Base-by-base conservation (phyloP, 2,888 invertebrate species). In the Cheilosia pagana region DNA sequence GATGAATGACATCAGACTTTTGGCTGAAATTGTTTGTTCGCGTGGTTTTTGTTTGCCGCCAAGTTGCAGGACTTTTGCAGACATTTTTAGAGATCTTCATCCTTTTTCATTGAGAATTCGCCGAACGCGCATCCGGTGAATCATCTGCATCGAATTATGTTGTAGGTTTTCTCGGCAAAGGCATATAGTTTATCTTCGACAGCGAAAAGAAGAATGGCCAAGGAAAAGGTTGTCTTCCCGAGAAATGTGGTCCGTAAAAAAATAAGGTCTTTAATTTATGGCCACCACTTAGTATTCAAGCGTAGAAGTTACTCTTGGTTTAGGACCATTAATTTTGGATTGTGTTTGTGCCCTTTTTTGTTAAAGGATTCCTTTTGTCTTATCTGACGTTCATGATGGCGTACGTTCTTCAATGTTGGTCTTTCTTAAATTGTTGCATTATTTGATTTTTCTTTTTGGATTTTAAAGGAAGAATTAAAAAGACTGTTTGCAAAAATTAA, bases 1-100 rank as follows among this genome's bases (percentile, higher is more conserved):
- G 28, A 55, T 82, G 74, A 79, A 79, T 83, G 83, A 83, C 79
- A 83, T 83, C 83, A 83, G 74, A 59, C 57, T 68, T 62, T 68
- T 43, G 16, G 39, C 50, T 45, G 48, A 55, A 63, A 81, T 71
- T 67, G 65, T 77, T 72, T 35, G 43, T 50, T 68, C 21, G 50
- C 50, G 12, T 21, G 21, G 25, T 35, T 41, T 41, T 41, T 21
- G n/a, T 39, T 59, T 59, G 41, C 10, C 31, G 7, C 1, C 23
- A 23, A 14, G 50, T 50, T 41, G 21, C 8, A 23, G n/a, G 41
- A n/a, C 19, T n/a, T 35, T n/a, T 35, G 57, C 35, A 14, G 19
- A 35, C 57, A 21, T 55, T 19, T 59, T 28, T 41, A 14, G 59
- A 41, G 59, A 59, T 59, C 59, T 41, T 59, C 41, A 59, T 59